A percentile compares a stretch with the other conserved stretches of the same genome.
phyloP scores from a whole-genome alignment of 2,888 invertebrate genomes.

The Cheilosia pagana region DNA sequence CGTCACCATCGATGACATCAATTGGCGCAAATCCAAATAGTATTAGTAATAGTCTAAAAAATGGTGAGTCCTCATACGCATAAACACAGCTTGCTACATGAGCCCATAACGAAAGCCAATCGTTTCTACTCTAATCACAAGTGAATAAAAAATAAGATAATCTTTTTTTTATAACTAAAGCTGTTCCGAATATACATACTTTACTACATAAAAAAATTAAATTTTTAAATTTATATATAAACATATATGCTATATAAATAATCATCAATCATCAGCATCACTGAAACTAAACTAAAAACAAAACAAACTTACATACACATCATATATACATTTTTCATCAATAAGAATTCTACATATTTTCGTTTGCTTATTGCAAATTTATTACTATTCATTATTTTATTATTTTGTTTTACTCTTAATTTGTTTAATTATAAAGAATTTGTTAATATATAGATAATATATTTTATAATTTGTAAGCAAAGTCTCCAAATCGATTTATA shows the following conservation, averaged over 20 bases:
- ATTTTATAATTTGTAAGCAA: conserved; percentile 67
- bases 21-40: conserved; percentile 78
- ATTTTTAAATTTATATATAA: conserved; percentile 57
- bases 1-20: conserved; percentile 82
- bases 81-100: conserved; percentile 65
- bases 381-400: conserved; percentile 28
- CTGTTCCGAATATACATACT: conserved; percentile 53
- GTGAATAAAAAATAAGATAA: conserved; percentile 1
- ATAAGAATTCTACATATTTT: conserved; percentile 16
- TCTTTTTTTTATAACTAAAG: conserved; percentile 29
- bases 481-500: conserved; percentile 69
- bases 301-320: conserved; percentile 29
- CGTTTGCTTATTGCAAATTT: conserved; percentile 45
- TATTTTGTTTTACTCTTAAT: conserved; percentile 17
- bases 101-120: conserved; percentile 3
- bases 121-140: conserved; percentile 44
- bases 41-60: conserved; percentile 77
- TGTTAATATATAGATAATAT: conserved; percentile 72
- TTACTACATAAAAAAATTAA: conserved; percentile 31
- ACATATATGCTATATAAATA: conserved; percentile 53
- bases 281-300: conserved; percentile 29
- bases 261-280: conserved; percentile 47
- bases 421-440: conserved; percentile 51
- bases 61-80: conserved; percentile 79
- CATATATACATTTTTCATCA: conserved; percentile 47